A percentile compares a stretch with the other conserved stretches of the same genome.
Conservation (phyloP, 2,797 vertebrate genomes). For the Notamacropus eugenii region DNA sequence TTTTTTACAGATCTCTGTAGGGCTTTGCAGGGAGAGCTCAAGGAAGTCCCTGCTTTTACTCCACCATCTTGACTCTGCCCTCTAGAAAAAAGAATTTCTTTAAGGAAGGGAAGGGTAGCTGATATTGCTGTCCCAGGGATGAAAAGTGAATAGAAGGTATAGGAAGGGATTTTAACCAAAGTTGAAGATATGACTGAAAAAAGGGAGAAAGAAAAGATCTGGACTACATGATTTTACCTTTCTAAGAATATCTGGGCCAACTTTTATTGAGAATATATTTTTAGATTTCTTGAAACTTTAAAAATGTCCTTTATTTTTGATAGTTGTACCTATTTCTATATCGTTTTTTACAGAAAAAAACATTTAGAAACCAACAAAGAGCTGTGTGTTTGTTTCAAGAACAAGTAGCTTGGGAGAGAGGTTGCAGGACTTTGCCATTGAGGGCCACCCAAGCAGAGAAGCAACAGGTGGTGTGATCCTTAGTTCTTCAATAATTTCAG, state of each 20-base stretch:
- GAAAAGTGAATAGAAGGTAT: too few relatives aligned
- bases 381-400: not conserved
- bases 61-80: too few relatives aligned
- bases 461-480: not conserved
- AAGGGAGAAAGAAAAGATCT: not conserved
- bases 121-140: not conserved
- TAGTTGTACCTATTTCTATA: not conserved
- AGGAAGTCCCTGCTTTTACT: too few relatives aligned
- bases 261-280: not conserved
- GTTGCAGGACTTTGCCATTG: not conserved
- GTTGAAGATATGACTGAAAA: not conserved
- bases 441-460: not conserved
- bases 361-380: not conserved
- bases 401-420: not conserved
- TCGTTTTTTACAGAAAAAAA: not conserved
- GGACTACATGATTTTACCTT: not conserved
- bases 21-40: too few relatives aligned
- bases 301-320: not conserved
- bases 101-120: not conserved
- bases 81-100: not conserved
- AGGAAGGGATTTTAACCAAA: not conserved
- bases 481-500: not conserved
- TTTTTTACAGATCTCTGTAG: too few relatives aligned
- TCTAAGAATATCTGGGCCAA: not conserved
- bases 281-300: not conserved